Evolutionary conservation across 2,888 invertebrate species (phyloP), one percentile per base, ranked within the genome.

Genomic region (Lycophotia porphyrea): DNA sequence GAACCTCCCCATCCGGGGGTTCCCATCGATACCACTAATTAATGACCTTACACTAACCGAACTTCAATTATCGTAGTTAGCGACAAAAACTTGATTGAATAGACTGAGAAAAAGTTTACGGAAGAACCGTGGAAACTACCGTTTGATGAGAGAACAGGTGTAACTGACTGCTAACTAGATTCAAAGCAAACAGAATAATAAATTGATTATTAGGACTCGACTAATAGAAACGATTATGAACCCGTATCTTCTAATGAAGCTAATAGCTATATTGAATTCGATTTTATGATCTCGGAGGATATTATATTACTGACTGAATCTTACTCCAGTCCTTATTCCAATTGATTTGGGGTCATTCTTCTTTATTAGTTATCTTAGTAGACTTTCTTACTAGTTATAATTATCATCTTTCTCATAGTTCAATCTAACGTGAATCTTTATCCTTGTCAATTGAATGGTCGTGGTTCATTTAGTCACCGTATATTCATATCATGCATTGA

Each of bases 61-160:
- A 80, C 68, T 73, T 79, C 81, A 84, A 86, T 84, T 86, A 85
- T 68, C 34, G 66, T 58, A 74, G 61, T 74, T 78, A 52, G 52
- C 66, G 79, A 78, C 77, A 87, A 88, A 87, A 85, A 87, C 44
- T 79, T 87, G 79, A 88, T 87, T 85, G 79, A 79, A 77, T 64
- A 75, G 78, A 55, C 52, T 71, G 77, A 82, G 83, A 88, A 88
- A 84, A 88, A 83, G 58, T 80, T 83, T 27, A 61, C 87, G 87
- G 87, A 89, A 89, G 81, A 76, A 69, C 64, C 55, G 70, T 84
- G 82, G 81, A 85, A 84, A 88, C 85, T 87, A 84, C 89, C 74
- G 72, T 27, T 74, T 73, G 72, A 71, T 84, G 79, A 55, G 80
- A 77, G 39, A 80, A 78, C 78, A 80, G 79, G 74, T 81, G 80